Evolutionary conservation across 2,113 vertebrate genomes (phyloP).

Genomic region (Paramisgurnus dabryanus): DNA sequence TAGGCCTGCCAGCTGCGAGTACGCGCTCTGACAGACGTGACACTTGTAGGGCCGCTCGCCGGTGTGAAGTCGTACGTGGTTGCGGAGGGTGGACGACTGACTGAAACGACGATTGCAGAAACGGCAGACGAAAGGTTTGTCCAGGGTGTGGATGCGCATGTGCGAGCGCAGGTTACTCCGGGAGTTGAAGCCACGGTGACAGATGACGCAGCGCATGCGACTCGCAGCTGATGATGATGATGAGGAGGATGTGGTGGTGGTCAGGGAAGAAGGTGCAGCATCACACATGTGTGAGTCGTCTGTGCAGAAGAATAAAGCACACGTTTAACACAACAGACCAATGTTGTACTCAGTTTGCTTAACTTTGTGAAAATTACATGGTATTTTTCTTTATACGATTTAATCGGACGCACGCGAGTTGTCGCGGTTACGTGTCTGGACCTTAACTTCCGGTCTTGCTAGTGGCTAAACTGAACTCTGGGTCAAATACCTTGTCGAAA

Average conservation of each 20-base stretch:
- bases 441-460: too few relatives aligned
- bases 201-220: constrained; percentile 97
- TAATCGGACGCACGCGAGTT: too few relatives aligned
- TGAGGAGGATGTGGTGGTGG: constrained; percentile 56
- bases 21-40: constrained; percentile 97
- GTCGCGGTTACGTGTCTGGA: too few relatives aligned
- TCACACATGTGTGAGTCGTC: constrained; percentile 86
- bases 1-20: constrained; percentile 95
- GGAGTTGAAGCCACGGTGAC: constrained; percentile 98
- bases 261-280: constrained; percentile 60
- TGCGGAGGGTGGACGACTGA: constrained; percentile 96
- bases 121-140: constrained; percentile 97
- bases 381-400: too few relatives aligned
- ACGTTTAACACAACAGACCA: neutral
- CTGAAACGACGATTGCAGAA: constrained; percentile 99
- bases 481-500: too few relatives aligned
- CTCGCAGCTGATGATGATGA: constrained; percentile 64
- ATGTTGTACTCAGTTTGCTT: too few relatives aligned
- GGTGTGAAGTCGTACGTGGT: constrained; percentile 97
- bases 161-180: constrained; percentile 98
- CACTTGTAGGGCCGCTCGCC: constrained; percentile 98
- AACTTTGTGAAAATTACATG: too few relatives aligned
- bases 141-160: constrained; percentile 99
- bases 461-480: too few relatives aligned
- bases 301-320: constrained; percentile 56